phyloP scores from a whole-genome alignment of 2,113 vertebrate genomes.

The Dipodomys stephensi region DNA sequence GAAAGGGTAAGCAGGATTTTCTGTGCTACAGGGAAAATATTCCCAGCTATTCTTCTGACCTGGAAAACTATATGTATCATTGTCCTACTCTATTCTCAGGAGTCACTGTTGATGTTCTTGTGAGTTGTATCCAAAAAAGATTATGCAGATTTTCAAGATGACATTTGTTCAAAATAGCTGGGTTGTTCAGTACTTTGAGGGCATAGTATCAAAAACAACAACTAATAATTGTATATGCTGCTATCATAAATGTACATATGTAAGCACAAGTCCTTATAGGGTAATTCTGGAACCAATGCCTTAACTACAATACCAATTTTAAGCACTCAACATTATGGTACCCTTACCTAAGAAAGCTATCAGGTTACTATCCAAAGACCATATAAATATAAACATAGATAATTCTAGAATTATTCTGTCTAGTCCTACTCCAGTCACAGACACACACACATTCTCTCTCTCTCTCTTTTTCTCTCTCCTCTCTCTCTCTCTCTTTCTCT shows the following conservation, averaged over 20 bases:
- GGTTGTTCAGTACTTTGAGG: not conserved
- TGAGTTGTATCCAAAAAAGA: not conserved
- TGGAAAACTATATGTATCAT: not conserved
- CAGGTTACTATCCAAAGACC: not conserved
- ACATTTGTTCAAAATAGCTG: not conserved
- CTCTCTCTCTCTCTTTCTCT: too few species aligned
- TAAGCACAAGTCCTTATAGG: not conserved
- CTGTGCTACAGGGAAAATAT: not conserved
- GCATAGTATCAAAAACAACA: not conserved
- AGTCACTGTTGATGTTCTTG: not conserved
- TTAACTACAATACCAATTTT: not conserved
- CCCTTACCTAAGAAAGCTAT: not conserved
- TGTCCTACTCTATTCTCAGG: not conserved
- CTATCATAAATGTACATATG: not conserved
- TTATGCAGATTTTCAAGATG: not conserved
- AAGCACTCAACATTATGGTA: not conserved
- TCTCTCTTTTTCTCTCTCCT: too few species aligned
- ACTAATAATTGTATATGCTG: not conserved
- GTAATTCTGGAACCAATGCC: not conserved
- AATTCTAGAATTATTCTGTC: not conserved
- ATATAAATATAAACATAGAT: not conserved
- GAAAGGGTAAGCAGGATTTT: not conserved
- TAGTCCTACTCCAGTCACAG: not conserved
- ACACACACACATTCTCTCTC: too few species aligned
- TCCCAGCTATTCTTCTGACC: slow-evolving; percentile 13